Percentiles rank a stretch among this genome's conserved stretches.
phyloP scores from a whole-genome alignment of 2,888 invertebrate species.

The Lasioglossum lativentre region DNA sequence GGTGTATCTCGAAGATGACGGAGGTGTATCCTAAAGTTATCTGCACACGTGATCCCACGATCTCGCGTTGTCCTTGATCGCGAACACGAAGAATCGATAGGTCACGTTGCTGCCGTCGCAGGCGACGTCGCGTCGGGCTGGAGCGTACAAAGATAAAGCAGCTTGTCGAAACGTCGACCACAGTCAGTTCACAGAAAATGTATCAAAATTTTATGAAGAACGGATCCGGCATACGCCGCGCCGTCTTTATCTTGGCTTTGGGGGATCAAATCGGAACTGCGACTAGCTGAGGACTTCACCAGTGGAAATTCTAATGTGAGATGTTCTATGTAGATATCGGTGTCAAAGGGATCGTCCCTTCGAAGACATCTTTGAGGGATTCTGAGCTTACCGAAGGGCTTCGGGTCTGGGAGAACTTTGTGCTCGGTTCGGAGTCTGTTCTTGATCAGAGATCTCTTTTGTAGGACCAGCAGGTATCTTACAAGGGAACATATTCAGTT shows the following conservation, averaged over 20 bases:
- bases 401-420: neutral
- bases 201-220: slow-evolving; percentile 40
- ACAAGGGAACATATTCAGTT: too few species aligned
- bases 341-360: slow-evolving; percentile 2
- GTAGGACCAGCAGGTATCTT: neutral
- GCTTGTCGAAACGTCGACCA: neutral
- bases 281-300: neutral
- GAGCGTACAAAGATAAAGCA: neutral
- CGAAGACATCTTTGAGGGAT: neutral
- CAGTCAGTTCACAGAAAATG: neutral
- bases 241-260: neutral
- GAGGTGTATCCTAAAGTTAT: neutral
- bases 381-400: neutral
- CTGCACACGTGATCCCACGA: neutral
- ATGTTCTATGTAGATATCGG: neutral
- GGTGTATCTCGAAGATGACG: too few species aligned
- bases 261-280: neutral
- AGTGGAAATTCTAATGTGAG: neutral
- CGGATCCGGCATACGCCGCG: neutral
- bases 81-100: slow-evolving; percentile 32
- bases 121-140: slow-evolving; percentile 28
- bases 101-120: slow-evolving; percentile 24
- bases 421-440: neutral
- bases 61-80: slow-evolving; percentile 5
- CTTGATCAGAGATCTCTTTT: neutral